These are phyloP conservation scores for Cheumatopsyche charites DNA, from an alignment of 1,140 invertebrate genomes.

Conservation along the genomic window DNA sequence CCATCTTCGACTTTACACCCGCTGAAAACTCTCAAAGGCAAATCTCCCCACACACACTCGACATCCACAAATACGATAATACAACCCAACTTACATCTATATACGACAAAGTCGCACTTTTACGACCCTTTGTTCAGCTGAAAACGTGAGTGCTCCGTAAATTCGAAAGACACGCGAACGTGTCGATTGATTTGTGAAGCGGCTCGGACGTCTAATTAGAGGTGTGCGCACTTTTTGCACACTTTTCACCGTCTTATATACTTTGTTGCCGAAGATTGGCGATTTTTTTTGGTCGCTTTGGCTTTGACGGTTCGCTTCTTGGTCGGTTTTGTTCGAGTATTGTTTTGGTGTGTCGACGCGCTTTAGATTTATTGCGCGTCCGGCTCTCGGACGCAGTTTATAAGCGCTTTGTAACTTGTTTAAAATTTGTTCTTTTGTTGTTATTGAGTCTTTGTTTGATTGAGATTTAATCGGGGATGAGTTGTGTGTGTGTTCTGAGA, in stretches of 20 bases:
- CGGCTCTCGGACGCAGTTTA: too few relatives aligned
- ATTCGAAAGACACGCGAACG: background rate
- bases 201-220: background rate
- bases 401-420: too few relatives aligned
- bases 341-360: background rate
- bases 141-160: background rate
- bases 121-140: slow-evolving; percentile 19
- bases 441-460: too few relatives aligned
- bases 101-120: too few relatives aligned
- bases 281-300: too few relatives aligned
- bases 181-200: slow-evolving; percentile 18
- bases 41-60: background rate
- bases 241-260: background rate
- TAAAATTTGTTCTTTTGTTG: too few relatives aligned
- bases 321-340: background rate
- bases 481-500: too few relatives aligned
- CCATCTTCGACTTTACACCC: slow-evolving; percentile 2
- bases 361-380: too few relatives aligned
- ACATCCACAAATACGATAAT: background rate
- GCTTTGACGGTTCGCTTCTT: too few relatives aligned
- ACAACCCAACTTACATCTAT: too few relatives aligned
- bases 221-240: background rate
- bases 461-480: too few relatives aligned
- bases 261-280: too few relatives aligned
- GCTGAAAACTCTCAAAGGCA: background rate